phyloP scores from a whole-genome alignment of 2,888 invertebrate species.

The Ryuthela nishihirai region DNA sequence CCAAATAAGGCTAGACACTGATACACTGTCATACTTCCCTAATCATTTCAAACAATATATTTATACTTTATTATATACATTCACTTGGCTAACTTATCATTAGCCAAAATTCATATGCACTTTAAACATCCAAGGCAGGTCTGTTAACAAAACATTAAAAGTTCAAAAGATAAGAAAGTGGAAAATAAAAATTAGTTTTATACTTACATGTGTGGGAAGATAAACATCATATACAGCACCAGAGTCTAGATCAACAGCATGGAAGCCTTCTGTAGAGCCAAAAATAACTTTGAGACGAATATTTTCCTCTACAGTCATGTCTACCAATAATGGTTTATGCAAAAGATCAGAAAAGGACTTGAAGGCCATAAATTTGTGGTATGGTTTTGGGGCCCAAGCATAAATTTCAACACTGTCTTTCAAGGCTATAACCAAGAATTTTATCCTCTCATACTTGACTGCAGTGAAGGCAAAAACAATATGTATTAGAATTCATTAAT shows the following conservation, averaged over 20 bases:
- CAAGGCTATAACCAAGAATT: constrained; percentile 98
- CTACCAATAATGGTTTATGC: constrained; percentile 89
- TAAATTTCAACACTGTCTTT: constrained; percentile 99
- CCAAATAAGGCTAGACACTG: too few species aligned
- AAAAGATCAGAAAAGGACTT: constrained; percentile 67
- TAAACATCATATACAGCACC: constrained; percentile 99
- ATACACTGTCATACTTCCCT: too few species aligned
- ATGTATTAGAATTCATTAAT: too few species aligned
- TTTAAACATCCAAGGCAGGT: too few species aligned
- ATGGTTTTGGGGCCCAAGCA: constrained; percentile 99
- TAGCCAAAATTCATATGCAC: too few species aligned
- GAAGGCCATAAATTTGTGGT: constrained; percentile 99
- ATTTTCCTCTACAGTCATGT: constrained; percentile 98
- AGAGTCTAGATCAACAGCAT: constrained; percentile 98
- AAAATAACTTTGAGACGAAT: constrained; percentile 99
- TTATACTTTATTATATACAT: too few species aligned
- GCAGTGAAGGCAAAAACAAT: too few species aligned
- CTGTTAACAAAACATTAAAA: too few species aligned
- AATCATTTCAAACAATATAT: too few species aligned
- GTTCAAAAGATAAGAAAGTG: background rate
- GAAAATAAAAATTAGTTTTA: too few species aligned
- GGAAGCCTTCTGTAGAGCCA: constrained; percentile 97
- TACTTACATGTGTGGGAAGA: constrained; percentile 92
- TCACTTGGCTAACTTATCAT: too few species aligned
- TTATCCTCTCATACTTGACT: constrained; percentile 99